Conservation (phyloP, 2,797 vertebrate species). For the Perodicticus potto region DNA sequence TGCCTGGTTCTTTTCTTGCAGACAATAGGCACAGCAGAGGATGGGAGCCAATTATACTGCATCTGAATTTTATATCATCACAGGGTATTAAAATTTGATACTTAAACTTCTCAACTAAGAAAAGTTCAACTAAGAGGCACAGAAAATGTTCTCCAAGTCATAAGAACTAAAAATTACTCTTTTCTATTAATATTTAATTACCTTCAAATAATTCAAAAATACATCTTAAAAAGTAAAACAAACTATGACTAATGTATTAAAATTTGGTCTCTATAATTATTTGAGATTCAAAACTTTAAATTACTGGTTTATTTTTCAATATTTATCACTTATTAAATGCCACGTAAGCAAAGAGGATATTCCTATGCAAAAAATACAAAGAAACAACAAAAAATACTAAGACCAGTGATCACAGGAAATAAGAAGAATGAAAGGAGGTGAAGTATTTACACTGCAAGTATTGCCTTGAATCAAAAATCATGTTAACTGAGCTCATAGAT, state of each 20-base stretch:
- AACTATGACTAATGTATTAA: not conserved
- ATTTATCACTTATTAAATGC: conserved; percentile 19
- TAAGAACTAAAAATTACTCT: not conserved
- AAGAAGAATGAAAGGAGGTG: not conserved
- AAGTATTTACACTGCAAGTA: not conserved
- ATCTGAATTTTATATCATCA: conserved; percentile 9
- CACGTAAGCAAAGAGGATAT: conserved; percentile 5
- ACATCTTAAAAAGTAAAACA: conserved; percentile 16
- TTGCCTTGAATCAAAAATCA: not conserved
- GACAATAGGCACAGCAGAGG: not conserved
- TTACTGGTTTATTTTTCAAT: conserved; percentile 20
- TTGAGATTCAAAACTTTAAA: conserved; percentile 17
- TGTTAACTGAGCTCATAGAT: not conserved
- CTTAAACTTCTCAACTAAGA: conserved; percentile 14
- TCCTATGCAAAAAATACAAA: conserved; percentile 18
- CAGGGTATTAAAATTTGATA: conserved; percentile 16
- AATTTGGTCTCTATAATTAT: conserved; percentile 43
- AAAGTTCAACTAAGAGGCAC: conserved; percentile 36
- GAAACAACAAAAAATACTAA: conserved; percentile 9
- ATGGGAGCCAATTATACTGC: not conserved
- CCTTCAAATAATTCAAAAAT: conserved; percentile 31
- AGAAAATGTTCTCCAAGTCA: conserved; percentile 51
- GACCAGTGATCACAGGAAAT: not conserved
- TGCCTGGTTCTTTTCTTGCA: not conserved
- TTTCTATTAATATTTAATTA: conserved; percentile 48